A percentile compares a stretch with the other conserved stretches of the same genome.
Evolutionary conservation across 2,113 vertebrate species (phyloP).

Genomic region (Brachyhypopomus occidentalis): DNA sequence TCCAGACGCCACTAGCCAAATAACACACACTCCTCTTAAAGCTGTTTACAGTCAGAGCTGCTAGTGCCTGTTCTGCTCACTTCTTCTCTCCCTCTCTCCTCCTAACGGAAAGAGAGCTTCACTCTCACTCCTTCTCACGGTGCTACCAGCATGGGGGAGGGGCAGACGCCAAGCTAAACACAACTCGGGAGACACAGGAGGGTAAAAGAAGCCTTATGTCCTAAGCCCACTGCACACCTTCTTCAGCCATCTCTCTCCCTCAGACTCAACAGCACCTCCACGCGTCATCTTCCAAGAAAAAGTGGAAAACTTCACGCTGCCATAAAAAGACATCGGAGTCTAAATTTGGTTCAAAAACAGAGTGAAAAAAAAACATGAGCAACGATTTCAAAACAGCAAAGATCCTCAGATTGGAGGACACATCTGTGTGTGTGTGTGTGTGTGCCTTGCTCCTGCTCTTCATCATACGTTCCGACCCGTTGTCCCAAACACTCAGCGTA

Average conservation of each 20-base stretch:
- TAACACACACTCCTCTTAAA: slow-evolving; percentile 66
- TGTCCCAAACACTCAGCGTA: slow-evolving; percentile 7
- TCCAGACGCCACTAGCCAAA: slow-evolving; percentile 59
- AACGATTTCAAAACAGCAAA: neutral
- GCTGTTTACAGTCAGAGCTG: slow-evolving; percentile 46
- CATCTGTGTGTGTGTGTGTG: neutral
- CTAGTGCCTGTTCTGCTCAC: slow-evolving; percentile 18
- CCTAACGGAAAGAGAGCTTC: neutral
- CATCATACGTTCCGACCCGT: neutral
- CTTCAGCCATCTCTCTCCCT: too few species aligned
- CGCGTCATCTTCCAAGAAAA: neutral
- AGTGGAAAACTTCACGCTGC: neutral
- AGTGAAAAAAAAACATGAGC: neutral
- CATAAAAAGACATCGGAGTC: neutral
- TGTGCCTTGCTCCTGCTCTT: neutral
- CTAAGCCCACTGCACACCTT: too few species aligned
- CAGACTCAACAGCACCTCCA: neutral
- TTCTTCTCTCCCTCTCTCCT: neutral
- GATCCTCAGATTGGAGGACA: neutral
- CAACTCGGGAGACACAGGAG: too few species aligned
- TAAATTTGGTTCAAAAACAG: neutral
- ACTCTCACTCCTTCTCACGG: neutral
- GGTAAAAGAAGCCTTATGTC: too few species aligned
- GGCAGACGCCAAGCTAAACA: neutral
- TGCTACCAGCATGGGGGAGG: neutral